Conservation (phyloP, 2,888 invertebrate genomes). For the Lycaena phlaeas region DNA sequence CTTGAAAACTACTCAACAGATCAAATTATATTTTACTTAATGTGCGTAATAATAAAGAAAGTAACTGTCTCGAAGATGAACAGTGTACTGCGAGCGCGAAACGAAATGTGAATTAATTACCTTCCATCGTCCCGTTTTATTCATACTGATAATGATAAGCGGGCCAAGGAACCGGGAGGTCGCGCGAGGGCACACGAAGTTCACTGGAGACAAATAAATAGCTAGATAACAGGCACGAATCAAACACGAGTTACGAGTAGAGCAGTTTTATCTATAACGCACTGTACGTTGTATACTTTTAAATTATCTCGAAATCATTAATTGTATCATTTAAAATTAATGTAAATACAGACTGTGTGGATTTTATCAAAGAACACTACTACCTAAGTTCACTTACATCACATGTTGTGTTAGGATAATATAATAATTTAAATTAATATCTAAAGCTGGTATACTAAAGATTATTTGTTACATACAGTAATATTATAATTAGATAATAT, state of each 20-base stretch:
- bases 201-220: conserved; percentile 60
- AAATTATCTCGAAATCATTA: background rate
- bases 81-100: conserved; percentile 34
- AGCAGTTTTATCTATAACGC: conserved; percentile 20
- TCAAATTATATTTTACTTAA: conserved; percentile 20
- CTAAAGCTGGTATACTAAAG: too few relatives aligned
- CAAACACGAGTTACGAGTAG: conserved; percentile 58
- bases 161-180: conserved; percentile 57
- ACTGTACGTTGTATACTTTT: background rate
- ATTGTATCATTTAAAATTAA: too few relatives aligned
- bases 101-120: conserved; percentile 49
- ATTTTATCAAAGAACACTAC: too few relatives aligned
- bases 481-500: too few relatives aligned
- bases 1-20: conserved; percentile 24
- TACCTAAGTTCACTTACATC: too few relatives aligned
- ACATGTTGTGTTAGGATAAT: too few relatives aligned
- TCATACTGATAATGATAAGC: conserved; percentile 60
- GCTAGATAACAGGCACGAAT: conserved; percentile 63
- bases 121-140: conserved; percentile 61
- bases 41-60: conserved; percentile 15
- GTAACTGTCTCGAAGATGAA: conserved; percentile 18
- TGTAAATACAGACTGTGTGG: too few relatives aligned
- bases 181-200: conserved; percentile 67
- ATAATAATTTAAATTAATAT: too few relatives aligned
- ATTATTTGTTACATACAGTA: too few relatives aligned